These are phyloP conservation scores for Sminthopsis crassicaudata DNA, from an alignment of 2,113 vertebrate genomes.

Conservation along the genomic window DNA sequence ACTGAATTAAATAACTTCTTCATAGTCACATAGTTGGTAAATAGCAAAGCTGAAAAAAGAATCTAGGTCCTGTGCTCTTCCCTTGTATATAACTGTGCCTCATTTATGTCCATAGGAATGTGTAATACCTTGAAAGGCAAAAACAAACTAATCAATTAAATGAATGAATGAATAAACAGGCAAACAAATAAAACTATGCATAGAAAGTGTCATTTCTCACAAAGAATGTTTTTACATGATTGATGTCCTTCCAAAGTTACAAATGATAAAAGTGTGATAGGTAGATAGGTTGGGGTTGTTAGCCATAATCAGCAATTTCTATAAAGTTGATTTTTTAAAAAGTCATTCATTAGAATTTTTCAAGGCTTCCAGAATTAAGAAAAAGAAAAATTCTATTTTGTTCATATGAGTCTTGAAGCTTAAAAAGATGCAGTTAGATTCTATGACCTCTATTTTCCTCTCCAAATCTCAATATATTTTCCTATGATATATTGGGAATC, in stretches of 20 bases:
- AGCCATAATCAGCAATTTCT: neutral
- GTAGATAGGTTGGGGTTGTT: neutral
- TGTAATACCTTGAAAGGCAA: neutral
- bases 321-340: neutral
- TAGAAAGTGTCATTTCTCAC: neutral
- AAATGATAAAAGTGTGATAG: neutral
- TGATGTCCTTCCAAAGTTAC: neutral
- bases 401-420: neutral
- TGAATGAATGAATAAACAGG: too few relatives aligned
- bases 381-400: constrained; percentile 22
- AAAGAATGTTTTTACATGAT: neutral
- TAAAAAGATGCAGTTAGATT: neutral
- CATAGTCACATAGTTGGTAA: neutral
- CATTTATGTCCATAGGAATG: neutral
- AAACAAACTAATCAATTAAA: too few relatives aligned
- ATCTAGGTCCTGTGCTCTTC: neutral
- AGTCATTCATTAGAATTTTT: neutral
- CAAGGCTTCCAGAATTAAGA: neutral
- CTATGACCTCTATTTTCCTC: neutral
- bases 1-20: neutral
- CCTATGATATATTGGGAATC: neutral
- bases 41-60: neutral
- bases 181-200: neutral
- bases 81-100: neutral
- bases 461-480: neutral